phyloP scores from a whole-genome alignment of 2,113 vertebrate genomes.

The Nipponia nippon region DNA sequence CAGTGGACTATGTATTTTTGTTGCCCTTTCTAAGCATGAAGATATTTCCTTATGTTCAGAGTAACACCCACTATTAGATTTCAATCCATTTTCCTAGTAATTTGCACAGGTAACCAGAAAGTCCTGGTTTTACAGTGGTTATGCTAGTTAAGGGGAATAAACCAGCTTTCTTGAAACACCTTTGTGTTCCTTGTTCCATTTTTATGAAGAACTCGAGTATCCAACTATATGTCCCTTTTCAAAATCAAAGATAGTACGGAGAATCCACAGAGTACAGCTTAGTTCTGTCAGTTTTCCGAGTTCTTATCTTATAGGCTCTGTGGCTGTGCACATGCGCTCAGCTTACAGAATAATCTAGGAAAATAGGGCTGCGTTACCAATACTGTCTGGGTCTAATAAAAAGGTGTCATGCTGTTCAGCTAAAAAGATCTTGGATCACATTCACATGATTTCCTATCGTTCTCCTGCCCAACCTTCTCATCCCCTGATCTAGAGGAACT shows the following conservation, averaged over 20 bases:
- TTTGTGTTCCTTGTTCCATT: neutral
- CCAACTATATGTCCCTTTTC: neutral
- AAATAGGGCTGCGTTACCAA: neutral
- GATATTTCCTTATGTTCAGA: neutral
- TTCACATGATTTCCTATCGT: neutral
- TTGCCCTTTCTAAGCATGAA: conserved; percentile 1
- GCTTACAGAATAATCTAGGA: neutral
- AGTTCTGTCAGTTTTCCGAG: neutral
- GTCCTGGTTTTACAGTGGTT: neutral
- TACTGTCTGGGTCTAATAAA: neutral
- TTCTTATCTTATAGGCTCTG: neutral
- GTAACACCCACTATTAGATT: neutral
- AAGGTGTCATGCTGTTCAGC: neutral
- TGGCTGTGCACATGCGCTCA: neutral
- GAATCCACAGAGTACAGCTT: neutral
- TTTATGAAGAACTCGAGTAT: neutral
- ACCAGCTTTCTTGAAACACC: neutral
- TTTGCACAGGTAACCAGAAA: neutral
- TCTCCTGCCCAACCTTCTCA: neutral
- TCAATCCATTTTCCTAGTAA: neutral
- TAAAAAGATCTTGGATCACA: neutral
- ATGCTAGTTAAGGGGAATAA: neutral
- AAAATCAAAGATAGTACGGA: neutral
- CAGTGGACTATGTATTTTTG: neutral
- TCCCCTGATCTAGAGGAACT: neutral